Percentiles rank a stretch among this genome's conserved stretches.
These are phyloP conservation scores for Discoglossus pictus DNA, from an alignment of 2,797 vertebrate genomes.

Conservation along the genomic window DNA sequence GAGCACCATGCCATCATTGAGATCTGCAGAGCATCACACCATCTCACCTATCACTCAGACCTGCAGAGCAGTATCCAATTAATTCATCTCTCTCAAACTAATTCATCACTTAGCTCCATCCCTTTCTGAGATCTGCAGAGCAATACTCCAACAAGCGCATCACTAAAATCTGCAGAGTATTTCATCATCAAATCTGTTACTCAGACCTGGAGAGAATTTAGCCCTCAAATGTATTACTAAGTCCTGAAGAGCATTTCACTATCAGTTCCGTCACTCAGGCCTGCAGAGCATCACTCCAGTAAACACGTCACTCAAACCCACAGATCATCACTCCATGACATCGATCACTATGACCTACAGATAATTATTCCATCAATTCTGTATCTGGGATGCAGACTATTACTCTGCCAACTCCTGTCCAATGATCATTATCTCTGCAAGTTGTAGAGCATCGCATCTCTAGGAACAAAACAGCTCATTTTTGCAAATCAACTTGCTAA, in stretches of 20 bases:
- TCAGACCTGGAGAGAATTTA: background rate
- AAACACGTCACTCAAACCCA: background rate
- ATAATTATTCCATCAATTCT: background rate
- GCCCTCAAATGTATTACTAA: slow-evolving; percentile 10
- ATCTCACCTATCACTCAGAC: background rate
- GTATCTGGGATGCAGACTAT: no score
- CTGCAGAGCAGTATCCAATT: background rate
- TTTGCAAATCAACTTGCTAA: no score
- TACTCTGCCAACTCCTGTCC: no score
- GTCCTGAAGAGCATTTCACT: slow-evolving; percentile 14
- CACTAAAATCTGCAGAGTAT: slow-evolving; percentile 1
- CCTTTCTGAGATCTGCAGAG: background rate
- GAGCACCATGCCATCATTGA: background rate
- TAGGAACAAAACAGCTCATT: no score
- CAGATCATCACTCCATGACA: background rate
- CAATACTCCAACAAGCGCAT: background rate
- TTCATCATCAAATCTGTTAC: background rate
- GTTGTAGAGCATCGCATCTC: no score
- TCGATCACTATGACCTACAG: no score
- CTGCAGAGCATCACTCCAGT: background rate
- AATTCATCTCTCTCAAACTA: background rate
- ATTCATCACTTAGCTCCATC: no score
- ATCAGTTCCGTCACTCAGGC: background rate
- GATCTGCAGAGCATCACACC: slow-evolving; percentile 1
- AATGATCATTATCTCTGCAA: no score